phyloP scores from a whole-genome alignment of 2,888 invertebrate species.

The Chalcosyrphus nemorum region DNA sequence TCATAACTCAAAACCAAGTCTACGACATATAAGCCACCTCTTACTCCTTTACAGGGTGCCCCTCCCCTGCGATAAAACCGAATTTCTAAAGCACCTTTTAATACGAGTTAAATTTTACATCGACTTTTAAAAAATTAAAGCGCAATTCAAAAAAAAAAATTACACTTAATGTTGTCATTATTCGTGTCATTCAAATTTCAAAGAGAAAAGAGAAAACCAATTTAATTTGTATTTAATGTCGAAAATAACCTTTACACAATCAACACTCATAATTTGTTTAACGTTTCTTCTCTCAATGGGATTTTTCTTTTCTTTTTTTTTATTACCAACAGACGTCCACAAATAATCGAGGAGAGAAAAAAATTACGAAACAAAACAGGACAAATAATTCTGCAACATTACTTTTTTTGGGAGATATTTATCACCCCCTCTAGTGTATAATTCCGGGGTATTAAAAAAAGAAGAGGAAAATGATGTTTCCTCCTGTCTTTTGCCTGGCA shows the following conservation, averaged over 20 bases:
- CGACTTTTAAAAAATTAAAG: not conserved
- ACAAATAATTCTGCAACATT: not conserved
- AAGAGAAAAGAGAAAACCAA: not conserved
- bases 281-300: not conserved
- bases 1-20: too few species aligned
- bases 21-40: too few species aligned
- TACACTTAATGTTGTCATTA: not conserved
- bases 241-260: constrained; percentile 1
- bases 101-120: not conserved
- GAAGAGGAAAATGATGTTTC: not conserved
- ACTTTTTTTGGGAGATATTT: not conserved
- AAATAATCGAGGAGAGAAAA: constrained; percentile 2
- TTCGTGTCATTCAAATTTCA: not conserved
- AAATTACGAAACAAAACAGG: not conserved
- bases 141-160: too few species aligned
- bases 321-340: constrained; percentile 14
- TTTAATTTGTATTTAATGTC: not conserved
- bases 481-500: not conserved
- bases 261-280: not conserved
- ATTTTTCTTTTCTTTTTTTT: constrained; percentile 28
- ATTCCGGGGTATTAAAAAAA: not conserved
- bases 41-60: too few species aligned
- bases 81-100: not conserved
- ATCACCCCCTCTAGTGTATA: constrained; percentile 4
- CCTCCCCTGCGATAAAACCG: not conserved